Conservation (phyloP, 1,140 invertebrate genomes). For the Papilio machaon region DNA sequence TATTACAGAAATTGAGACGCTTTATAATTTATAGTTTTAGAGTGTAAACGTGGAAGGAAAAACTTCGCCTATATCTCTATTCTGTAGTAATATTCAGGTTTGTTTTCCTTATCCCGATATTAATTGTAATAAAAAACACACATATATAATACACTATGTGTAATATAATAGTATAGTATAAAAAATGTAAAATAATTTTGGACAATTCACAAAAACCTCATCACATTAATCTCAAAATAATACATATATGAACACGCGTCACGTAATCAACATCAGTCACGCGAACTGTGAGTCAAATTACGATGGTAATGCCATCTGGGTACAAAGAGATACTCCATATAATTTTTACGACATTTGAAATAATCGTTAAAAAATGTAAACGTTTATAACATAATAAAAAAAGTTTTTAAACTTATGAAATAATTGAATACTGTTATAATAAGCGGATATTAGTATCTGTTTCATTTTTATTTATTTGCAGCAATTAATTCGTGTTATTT, state of each 20-base stretch:
- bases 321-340: conserved; percentile 22
- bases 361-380: conserved; percentile 27
- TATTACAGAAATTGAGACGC: background rate
- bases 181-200: conserved; percentile 36
- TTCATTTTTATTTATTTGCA: conserved; percentile 31
- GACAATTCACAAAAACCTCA: conserved; percentile 51
- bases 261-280: conserved; percentile 57
- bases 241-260: conserved; percentile 57
- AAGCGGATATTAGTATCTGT: conserved; percentile 22
- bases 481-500: conserved; percentile 38
- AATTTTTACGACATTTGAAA: conserved; percentile 29
- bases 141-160: no score
- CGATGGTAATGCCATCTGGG: background rate
- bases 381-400: conserved; percentile 34
- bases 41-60: no score
- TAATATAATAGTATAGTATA: no score
- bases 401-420: conserved; percentile 37
- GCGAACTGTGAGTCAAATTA: conserved; percentile 43
- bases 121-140: no score
- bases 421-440: conserved; percentile 30
- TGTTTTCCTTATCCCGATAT: no score
- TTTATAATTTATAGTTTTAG: no score
- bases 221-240: conserved; percentile 52
- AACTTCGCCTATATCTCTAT: no score
- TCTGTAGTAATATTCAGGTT: no score